These are phyloP conservation scores for Cynocephalus volans DNA, from an alignment of 2,113 vertebrate genomes.

Conservation along the genomic window DNA sequence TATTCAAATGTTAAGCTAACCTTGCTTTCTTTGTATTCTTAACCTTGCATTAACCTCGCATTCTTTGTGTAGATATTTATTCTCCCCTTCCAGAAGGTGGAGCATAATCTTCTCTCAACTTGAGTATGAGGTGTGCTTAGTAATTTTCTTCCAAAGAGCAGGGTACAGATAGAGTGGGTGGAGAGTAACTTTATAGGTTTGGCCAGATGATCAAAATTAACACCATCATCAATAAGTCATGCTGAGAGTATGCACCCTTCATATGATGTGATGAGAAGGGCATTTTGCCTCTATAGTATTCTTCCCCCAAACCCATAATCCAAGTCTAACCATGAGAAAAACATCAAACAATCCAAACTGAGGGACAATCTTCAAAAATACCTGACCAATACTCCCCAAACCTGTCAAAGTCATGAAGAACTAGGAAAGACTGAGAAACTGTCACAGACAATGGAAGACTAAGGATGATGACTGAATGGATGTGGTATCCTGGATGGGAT, in stretches of 20 bases:
- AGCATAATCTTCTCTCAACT: neutral
- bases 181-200: neutral
- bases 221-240: neutral
- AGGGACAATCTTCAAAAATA: conserved; percentile 24
- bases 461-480: neutral
- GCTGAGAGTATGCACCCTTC: too few relatives aligned
- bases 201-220: neutral
- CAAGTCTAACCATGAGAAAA: neutral
- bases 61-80: too few relatives aligned
- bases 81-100: neutral
- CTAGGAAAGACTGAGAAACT: neutral
- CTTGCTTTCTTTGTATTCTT: too few relatives aligned
- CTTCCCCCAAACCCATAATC: neutral
- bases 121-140: neutral
- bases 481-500: neutral
- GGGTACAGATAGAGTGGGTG: too few relatives aligned
- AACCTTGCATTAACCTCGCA: too few relatives aligned
- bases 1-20: too few relatives aligned
- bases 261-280: neutral
- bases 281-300: neutral
- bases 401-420: neutral
- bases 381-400: neutral
- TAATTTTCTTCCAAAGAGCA: neutral
- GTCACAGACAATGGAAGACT: neutral
- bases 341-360: neutral